Conservation (phyloP, 1,140 invertebrate genomes). For the Lysiphlebus fabarum region DNA sequence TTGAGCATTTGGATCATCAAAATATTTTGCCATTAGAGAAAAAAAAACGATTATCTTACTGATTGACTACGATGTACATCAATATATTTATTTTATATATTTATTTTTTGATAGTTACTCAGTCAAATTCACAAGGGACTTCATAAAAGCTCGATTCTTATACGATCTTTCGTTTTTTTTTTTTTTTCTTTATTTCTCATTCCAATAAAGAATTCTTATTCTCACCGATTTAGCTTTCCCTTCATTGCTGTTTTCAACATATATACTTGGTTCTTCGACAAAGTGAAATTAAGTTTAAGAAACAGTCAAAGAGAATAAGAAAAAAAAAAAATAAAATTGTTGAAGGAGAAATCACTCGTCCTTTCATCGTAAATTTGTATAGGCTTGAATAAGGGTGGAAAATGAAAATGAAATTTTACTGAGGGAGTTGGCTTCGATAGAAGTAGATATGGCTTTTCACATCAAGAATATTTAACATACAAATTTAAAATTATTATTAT, state of each 20-base stretch:
- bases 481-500: no score
- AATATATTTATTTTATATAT: not conserved
- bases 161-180: conserved; percentile 11
- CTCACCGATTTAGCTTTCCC: not conserved
- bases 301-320: conserved; percentile 11
- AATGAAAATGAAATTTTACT: conserved; percentile 5
- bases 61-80: conserved; percentile 28
- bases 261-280: conserved; percentile 14
- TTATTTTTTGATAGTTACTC: not conserved
- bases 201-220: conserved; percentile 6
- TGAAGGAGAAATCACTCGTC: conserved; percentile 6
- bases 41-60: conserved; percentile 26
- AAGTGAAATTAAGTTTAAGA: conserved; percentile 21
- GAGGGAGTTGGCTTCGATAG: not conserved
- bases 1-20: not conserved
- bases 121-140: conserved; percentile 23
- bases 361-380: conserved; percentile 11
- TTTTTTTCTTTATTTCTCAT: conserved; percentile 8
- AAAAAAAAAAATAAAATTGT: conserved; percentile 15
- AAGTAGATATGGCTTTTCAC: not conserved
- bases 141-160: conserved; percentile 25
- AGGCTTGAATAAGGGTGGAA: not conserved
- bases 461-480: no score
- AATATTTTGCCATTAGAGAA: not conserved
- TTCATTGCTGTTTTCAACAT: conserved; percentile 2